A percentile compares a stretch with the other conserved stretches of the same genome.
These are phyloP conservation scores for Operophtera brumata DNA, from an alignment of 2,888 invertebrate species.

Conservation along the genomic window DNA sequence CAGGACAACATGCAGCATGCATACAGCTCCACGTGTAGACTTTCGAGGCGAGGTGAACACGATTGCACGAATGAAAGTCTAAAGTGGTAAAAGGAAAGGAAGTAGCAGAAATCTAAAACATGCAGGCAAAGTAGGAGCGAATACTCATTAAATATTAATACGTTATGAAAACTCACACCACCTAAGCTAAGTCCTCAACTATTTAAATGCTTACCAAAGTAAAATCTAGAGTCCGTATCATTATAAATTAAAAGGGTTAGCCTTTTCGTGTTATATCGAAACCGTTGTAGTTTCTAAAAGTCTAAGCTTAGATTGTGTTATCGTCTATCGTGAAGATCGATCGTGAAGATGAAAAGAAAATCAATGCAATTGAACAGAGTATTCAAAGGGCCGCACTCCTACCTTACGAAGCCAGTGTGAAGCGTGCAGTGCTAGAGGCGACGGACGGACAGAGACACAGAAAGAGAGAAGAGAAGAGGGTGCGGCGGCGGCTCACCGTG, in stretches of 20 bases:
- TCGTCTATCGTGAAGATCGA: slow-evolving; percentile 22
- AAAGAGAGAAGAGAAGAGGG: slow-evolving; percentile 66
- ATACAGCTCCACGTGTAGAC: slow-evolving; percentile 57
- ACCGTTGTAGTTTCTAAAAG: slow-evolving; percentile 31
- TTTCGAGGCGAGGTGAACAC: slow-evolving; percentile 43
- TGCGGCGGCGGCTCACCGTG: slow-evolving; percentile 78
- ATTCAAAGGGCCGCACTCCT: slow-evolving; percentile 62
- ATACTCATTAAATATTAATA: slow-evolving; percentile 42
- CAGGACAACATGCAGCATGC: slow-evolving; percentile 77
- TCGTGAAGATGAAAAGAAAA: slow-evolving; percentile 25
- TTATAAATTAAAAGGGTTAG: slow-evolving; percentile 41
- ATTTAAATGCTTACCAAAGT: slow-evolving; percentile 34
- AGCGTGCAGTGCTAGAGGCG: slow-evolving; percentile 79
- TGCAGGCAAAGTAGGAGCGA: slow-evolving; percentile 79
- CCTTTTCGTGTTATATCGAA: slow-evolving; percentile 35
- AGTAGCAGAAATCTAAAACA: slow-evolving; percentile 61
- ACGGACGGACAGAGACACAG: slow-evolving; percentile 74
- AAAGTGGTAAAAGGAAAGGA: slow-evolving; percentile 54
- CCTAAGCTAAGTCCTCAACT: slow-evolving; percentile 37
- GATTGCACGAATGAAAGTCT: slow-evolving; percentile 50
- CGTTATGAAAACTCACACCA: slow-evolving; percentile 33
- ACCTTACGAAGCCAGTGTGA: slow-evolving; percentile 74
- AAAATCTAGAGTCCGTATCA: slow-evolving; percentile 37
- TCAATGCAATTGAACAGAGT: slow-evolving; percentile 18
- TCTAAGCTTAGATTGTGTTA: slow-evolving; percentile 29